Evolutionary conservation across 2,113 vertebrate species (phyloP).

Genomic region (Myrmecophaga tridactyla): DNA sequence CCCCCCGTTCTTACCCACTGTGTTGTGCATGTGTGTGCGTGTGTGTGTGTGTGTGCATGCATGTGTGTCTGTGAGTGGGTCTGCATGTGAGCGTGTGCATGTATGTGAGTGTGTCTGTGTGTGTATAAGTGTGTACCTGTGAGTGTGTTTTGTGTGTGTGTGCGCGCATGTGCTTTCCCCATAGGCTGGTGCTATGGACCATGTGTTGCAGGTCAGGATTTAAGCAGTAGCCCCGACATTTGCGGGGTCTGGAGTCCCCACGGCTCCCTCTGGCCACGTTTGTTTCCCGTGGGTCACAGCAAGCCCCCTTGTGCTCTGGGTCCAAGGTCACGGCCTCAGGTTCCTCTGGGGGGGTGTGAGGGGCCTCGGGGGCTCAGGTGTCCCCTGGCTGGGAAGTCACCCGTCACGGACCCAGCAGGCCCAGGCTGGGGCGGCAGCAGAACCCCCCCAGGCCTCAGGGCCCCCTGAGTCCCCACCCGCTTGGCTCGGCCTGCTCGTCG

Average conservation of each 20-base stretch:
- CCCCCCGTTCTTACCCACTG: background rate
- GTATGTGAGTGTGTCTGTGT: too few relatives aligned
- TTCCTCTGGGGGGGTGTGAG: accelerated
- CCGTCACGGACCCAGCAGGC: background rate
- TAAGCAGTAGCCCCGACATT: background rate
- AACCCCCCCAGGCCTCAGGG: accelerated
- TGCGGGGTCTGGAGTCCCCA: background rate
- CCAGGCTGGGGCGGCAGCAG: background rate
- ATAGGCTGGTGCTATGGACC: too few relatives aligned
- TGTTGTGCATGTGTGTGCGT: too few relatives aligned
- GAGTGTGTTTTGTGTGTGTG: background rate
- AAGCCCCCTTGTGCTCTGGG: background rate
- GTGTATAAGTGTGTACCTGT: background rate
- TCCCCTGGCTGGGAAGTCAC: background rate
- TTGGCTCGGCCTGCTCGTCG: accelerated
- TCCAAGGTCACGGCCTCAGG: accelerated
- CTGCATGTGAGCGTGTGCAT: too few relatives aligned
- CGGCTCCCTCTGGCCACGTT: accelerated
- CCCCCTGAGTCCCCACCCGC: background rate
- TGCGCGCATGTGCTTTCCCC: background rate
- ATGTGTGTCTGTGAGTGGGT: too few relatives aligned
- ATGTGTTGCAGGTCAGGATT: accelerated
- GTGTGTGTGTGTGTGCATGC: background rate
- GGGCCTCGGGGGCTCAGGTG: background rate
- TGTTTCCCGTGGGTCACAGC: background rate